A percentile compares a stretch with the other conserved stretches of the same genome.
Conservation (phyloP, 2,888 invertebrate species). For the Hofmannophila pseudospretella region DNA sequence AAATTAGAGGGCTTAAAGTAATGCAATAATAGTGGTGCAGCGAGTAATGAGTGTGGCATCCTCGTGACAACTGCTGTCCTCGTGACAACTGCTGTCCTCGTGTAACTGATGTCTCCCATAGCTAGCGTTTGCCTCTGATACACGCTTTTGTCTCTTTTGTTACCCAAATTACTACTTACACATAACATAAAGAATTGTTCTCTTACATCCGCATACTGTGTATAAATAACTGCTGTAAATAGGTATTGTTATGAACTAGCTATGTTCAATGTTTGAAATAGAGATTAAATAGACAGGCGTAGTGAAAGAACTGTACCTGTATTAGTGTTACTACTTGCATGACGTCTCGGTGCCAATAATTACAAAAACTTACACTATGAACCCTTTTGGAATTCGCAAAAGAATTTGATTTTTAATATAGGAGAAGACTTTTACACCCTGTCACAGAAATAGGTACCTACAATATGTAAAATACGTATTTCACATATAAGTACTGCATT, state of each 20-base stretch:
- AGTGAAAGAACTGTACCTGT: too few species aligned
- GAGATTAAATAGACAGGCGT: too few species aligned
- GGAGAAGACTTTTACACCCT: too few species aligned
- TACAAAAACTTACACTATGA: too few species aligned
- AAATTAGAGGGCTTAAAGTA: constrained; percentile 71
- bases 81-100: constrained; percentile 35
- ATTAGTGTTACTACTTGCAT: too few species aligned
- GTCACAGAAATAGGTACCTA: too few species aligned
- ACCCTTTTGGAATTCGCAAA: too few species aligned
- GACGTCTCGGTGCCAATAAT: too few species aligned
- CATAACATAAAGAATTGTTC: constrained; percentile 5
- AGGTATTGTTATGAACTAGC: not conserved
- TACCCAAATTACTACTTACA: constrained; percentile 18
- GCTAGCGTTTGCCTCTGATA: constrained; percentile 1
- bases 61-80: constrained; percentile 49
- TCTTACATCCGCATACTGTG: constrained; percentile 14
- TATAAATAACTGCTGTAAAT: constrained; percentile 7
- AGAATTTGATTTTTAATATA: too few species aligned
- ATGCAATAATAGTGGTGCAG: constrained; percentile 60
- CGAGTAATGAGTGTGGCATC: constrained; percentile 46
- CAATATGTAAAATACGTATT: too few species aligned
- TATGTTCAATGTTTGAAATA: too few species aligned
- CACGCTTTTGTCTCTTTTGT: constrained; percentile 28
- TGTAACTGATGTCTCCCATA: constrained; percentile 8
- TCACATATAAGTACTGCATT: too few species aligned